Base-by-base conservation (phyloP, 2,113 vertebrate genomes). In the Campylomormyrus tamandua region DNA sequence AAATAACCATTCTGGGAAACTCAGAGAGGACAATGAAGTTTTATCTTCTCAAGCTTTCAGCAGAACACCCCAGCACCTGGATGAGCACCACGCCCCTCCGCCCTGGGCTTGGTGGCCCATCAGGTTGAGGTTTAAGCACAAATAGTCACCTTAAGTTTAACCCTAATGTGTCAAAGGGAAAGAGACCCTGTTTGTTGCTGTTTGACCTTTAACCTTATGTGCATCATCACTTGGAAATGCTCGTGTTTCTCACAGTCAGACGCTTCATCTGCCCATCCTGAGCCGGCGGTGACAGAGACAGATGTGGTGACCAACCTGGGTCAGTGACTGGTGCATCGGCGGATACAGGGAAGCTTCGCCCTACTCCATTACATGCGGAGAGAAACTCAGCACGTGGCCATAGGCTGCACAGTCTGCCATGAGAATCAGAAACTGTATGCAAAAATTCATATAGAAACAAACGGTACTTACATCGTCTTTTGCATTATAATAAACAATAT, bases 401-500 rank as follows among this genome's bases (percentile, higher is more conserved):
- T 0, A 74, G n/a, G 10, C 27, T 35, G 27, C 66, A 74, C 66
- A 35, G 19, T 56, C 56, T n/a, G 5, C 2, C 53, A 35, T 89
- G 92, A 42, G 48, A 91, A 27, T 66, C 58, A 11, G 9, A 10
- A 66, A 11, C 9, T 27, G 24, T 8, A 80, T 56, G 31, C 11
- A 87, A 8, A 88, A 58, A 66, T 45, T 45, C 56, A 56, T 7
- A 46, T 3, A 31, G 52, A 58, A 56, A 85, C 27, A 56, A 53
- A 56, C 0, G 56, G 31, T 94, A 93, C 97, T 98, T 89, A 98
- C 97, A 90, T 98, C 97, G 89, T 99, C 98, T 93, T 99, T 99
- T 92, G 98, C 97, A 89, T 99, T 99, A 95, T 98, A 99, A 95
- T 99, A 99, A 89, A 97, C 94, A 48, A 98, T 97, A 92, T 97